These are phyloP conservation scores for Zoanthus gigantus DNA, from an alignment of 92 coral and sea anemone species.

Conservation along the genomic window DNA sequence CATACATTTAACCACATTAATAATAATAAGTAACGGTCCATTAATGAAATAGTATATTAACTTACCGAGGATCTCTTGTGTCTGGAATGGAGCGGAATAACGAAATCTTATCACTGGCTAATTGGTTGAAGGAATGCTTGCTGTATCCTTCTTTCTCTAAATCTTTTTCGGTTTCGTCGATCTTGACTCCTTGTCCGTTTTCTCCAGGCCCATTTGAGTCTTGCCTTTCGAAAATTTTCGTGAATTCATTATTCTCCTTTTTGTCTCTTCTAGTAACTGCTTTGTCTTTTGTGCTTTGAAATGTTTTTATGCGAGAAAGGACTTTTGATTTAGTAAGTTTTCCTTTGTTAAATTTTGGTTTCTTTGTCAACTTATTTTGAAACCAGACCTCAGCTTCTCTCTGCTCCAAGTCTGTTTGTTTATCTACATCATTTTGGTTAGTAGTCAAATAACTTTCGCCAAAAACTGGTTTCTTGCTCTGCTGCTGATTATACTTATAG, in stretches of 20 bases:
- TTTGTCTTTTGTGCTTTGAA: background rate
- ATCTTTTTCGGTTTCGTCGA: constrained; percentile 62
- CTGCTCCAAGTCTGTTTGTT: background rate
- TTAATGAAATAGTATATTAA: background rate
- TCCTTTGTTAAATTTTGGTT: background rate
- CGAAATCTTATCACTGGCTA: constrained; percentile 85
- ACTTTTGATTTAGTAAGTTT: background rate
- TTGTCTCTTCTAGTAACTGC: background rate
- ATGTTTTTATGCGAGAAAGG: background rate
- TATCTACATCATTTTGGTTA: constrained; percentile 33
- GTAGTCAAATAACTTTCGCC: background rate
- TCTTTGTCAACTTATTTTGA: constrained; percentile 17
- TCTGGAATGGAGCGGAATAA: constrained; percentile 86
- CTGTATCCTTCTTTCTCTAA: constrained; percentile 79
- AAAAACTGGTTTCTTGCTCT: background rate
- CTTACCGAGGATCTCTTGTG: constrained; percentile 85
- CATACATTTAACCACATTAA: too few species aligned
- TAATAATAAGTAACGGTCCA: too few species aligned
- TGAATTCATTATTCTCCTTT: background rate
- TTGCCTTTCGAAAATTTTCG: constrained; percentile 33
- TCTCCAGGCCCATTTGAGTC: constrained; percentile 90
- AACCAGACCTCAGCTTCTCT: background rate
- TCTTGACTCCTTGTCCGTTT: constrained; percentile 77
- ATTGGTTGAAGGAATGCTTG: constrained; percentile 84
- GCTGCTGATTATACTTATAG: background rate